Evolutionary conservation across 2,797 vertebrate species (phyloP).

Genomic region (Pseudocheirus occidentalis): DNA sequence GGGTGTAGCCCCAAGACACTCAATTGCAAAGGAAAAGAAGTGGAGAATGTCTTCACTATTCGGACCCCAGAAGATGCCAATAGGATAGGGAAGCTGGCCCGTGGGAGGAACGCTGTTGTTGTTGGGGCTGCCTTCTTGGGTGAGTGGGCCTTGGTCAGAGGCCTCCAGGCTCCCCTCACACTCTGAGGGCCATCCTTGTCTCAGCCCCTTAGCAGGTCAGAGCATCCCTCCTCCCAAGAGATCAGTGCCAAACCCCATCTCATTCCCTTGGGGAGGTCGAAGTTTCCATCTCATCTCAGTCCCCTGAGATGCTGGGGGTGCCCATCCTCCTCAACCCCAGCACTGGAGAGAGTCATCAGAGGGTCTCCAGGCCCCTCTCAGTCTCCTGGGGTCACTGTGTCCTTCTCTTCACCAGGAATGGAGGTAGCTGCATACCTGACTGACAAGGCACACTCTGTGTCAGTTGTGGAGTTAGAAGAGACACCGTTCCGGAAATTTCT

Average conservation of each 20-base stretch:
- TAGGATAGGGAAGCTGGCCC: conserved; percentile 92
- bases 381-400: background rate
- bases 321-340: background rate
- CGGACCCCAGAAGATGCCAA: conserved; percentile 95
- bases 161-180: background rate
- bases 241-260: background rate
- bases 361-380: no score
- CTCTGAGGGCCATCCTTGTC: background rate
- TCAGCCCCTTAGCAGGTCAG: background rate
- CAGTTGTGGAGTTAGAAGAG: conserved; percentile 94
- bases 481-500: conserved; percentile 94
- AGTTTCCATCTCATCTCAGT: background rate
- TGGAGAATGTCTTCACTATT: conserved; percentile 94
- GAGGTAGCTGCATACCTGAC: conserved; percentile 96
- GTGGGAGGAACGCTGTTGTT: conserved; percentile 94
- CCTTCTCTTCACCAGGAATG: conserved; percentile 89
- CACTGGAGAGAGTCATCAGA: no score
- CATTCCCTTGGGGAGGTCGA: background rate
- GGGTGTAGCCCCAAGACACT: conserved; percentile 91
- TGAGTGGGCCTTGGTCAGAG: conserved; percentile 77
- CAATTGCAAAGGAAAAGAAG: conserved; percentile 95
- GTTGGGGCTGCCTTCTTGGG: conserved; percentile 97
- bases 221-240: background rate
- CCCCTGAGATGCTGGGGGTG: background rate
- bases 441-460: conserved; percentile 97